phyloP scores from a whole-genome alignment of 2,888 invertebrate genomes.

The Eupithecia abbreviata region DNA sequence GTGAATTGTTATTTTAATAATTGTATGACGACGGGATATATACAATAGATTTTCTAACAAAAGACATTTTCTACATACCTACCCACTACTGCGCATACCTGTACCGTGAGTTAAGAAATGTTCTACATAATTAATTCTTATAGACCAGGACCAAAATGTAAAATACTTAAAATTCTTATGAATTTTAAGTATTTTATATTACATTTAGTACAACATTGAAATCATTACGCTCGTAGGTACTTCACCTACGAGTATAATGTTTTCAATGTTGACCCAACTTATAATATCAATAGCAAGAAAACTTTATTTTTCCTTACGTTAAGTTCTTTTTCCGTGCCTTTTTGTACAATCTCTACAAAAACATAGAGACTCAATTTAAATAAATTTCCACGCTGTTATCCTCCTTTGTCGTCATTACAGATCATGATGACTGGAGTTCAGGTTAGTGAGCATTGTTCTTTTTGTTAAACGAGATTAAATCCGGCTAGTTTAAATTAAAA shows the following conservation, averaged over 20 bases:
- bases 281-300: neutral
- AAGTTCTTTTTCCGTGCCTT: neutral
- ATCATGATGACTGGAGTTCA: slow-evolving; percentile 1
- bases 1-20: neutral
- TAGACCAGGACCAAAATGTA: neutral
- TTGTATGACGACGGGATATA: neutral
- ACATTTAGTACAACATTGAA: neutral
- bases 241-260: neutral
- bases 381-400: neutral
- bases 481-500: neutral
- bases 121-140: neutral
- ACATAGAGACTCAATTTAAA: neutral
- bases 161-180: neutral
- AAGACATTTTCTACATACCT: neutral
- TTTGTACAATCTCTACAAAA: neutral
- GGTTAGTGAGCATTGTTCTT: neutral
- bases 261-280: neutral
- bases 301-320: neutral
- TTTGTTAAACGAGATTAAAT: neutral
- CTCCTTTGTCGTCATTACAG: neutral
- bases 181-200: no score
- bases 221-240: no score
- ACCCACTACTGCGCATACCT: no score
- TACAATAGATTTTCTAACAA: neutral
- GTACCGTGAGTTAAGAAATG: neutral